These are phyloP conservation scores for Leptodactylus fuscus DNA, from an alignment of 2,113 vertebrate species.

Conservation along the genomic window DNA sequence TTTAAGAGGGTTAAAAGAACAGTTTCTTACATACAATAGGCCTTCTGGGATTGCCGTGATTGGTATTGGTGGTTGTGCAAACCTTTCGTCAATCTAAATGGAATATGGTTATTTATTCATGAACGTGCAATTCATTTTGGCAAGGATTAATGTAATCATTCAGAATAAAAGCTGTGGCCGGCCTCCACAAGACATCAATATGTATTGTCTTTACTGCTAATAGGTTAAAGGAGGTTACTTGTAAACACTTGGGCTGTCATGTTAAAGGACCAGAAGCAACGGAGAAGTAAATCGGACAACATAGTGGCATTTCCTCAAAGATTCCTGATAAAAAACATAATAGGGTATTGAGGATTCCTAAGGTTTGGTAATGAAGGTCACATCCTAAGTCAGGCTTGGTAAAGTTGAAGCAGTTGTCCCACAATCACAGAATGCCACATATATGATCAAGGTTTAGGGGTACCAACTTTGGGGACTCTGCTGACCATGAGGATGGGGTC, in stretches of 20 bases:
- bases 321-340: not conserved
- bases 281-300: not conserved
- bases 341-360: not conserved
- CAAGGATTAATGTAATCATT: not conserved
- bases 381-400: too few relatives aligned
- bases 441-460: too few relatives aligned
- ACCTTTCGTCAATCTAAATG: not conserved
- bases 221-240: slow-evolving; percentile 2
- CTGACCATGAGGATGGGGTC: too few relatives aligned
- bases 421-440: too few relatives aligned
- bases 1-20: too few relatives aligned
- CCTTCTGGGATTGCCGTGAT: not conserved
- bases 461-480: too few relatives aligned
- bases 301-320: not conserved
- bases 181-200: not conserved
- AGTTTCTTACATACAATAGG: not conserved
- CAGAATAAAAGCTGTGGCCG: not conserved
- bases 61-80: not conserved
- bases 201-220: not conserved
- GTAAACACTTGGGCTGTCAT: not conserved
- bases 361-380: too few relatives aligned
- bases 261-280: not conserved
- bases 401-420: too few relatives aligned
- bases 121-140: slow-evolving; percentile 7
- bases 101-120: slow-evolving; percentile 18